Percentiles rank a stretch among this genome's conserved stretches.
Evolutionary conservation across 2,797 vertebrate genomes (phyloP).

Genomic region (Decapterus maruadsi): DNA sequence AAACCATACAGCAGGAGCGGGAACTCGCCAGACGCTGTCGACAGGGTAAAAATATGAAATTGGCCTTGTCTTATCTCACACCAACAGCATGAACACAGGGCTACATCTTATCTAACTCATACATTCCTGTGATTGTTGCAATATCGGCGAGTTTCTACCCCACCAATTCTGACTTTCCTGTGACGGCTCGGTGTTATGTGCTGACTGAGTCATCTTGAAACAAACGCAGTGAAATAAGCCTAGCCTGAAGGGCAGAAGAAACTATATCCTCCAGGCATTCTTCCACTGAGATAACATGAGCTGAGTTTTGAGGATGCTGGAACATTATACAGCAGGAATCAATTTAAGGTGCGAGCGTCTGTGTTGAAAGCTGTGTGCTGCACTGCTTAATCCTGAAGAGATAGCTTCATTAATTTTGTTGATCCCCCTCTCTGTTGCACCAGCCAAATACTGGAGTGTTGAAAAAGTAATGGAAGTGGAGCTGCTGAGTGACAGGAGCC

Average conservation of each 20-base stretch:
- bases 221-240: conserved; percentile 72
- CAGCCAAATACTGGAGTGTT: conserved; percentile 50
- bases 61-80: conserved; percentile 80
- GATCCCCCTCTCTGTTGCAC: conserved; percentile 46
- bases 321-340: conserved; percentile 70
- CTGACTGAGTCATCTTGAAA: conserved; percentile 76
- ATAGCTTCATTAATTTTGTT: conserved; percentile 79
- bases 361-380: conserved; percentile 50
- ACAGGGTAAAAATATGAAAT: conserved; percentile 72
- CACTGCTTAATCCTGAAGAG: conserved; percentile 73
- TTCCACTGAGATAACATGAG: conserved; percentile 67
- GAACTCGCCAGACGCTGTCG: conserved; percentile 67
- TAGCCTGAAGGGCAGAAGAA: conserved; percentile 66
- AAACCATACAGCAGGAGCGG: conserved; percentile 43
- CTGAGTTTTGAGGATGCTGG: conserved; percentile 58
- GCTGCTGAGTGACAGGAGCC: conserved; percentile 73
- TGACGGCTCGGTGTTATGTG: conserved; percentile 34
- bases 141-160: conserved; percentile 53
- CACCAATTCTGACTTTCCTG: conserved; percentile 60
- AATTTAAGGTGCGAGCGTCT: conserved; percentile 62
- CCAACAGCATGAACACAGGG: conserved; percentile 66
- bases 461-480: conserved; percentile 63
- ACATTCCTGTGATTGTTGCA: conserved; percentile 69
- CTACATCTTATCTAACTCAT: conserved; percentile 70
- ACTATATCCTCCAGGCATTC: conserved; percentile 74